phyloP scores from a whole-genome alignment of 2,113 vertebrate genomes.

The Scophthalmus maximus region DNA sequence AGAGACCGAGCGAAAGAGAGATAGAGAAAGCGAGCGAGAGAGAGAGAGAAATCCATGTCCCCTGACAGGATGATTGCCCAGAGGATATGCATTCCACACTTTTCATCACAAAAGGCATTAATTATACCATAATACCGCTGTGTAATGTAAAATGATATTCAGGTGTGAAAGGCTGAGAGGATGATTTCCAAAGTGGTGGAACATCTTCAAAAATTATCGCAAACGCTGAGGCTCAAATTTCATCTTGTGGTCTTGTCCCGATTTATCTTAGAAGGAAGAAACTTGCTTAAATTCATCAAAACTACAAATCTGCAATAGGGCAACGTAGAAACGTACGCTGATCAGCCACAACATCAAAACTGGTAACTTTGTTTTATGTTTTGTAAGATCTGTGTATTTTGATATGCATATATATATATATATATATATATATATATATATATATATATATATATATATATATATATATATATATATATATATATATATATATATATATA shows the following conservation, averaged over 20 bases:
- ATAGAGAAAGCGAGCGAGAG: neutral
- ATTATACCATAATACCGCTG: slow-evolving; percentile 38
- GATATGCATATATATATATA: too few relatives aligned
- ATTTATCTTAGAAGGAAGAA: slow-evolving; percentile 3
- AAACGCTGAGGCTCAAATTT: neutral
- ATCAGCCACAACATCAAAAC: neutral
- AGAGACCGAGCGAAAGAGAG: neutral
- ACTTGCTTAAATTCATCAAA: neutral
- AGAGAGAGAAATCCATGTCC: slow-evolving; percentile 29
- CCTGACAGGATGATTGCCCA: slow-evolving; percentile 42
- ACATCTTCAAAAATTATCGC: neutral
- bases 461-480: too few relatives aligned
- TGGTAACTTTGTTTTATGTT: neutral
- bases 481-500: too few relatives aligned
- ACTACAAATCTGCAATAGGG: neutral
- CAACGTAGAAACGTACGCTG: neutral
- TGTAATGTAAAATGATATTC: slow-evolving; percentile 33
- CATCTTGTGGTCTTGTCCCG: neutral
- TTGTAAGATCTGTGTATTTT: neutral
- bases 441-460: too few relatives aligned
- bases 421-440: too few relatives aligned
- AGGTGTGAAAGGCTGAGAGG: slow-evolving; percentile 8
- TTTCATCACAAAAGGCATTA: slow-evolving; percentile 40
- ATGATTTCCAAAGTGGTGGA: slow-evolving; percentile 4
- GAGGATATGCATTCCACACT: slow-evolving; percentile 50